Evolutionary conservation across 2,888 invertebrate species (phyloP).

Genomic region (Coelopa pilipes): DNA sequence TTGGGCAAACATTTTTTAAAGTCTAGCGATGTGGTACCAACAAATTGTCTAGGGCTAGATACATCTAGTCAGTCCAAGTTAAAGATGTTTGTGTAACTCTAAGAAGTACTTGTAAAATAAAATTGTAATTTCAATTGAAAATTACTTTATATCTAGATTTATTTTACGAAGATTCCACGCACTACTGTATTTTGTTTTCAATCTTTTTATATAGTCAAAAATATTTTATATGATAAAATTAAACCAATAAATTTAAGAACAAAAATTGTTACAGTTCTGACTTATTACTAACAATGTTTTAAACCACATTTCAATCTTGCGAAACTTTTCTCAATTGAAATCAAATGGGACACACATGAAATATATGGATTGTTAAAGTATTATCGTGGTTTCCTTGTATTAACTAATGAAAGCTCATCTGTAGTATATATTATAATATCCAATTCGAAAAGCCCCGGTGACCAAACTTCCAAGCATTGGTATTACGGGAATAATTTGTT

Average conservation of each 20-base stretch:
- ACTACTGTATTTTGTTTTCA: slow-evolving; percentile 40
- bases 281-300: slow-evolving; percentile 1
- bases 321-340: no score
- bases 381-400: no score
- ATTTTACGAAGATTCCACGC: slow-evolving; percentile 45
- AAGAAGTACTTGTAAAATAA: slow-evolving; percentile 28
- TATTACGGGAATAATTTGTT: no score
- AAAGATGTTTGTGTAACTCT: slow-evolving; percentile 38
- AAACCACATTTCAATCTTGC: slow-evolving; percentile 1
- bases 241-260: slow-evolving; percentile 55
- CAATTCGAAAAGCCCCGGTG: no score
- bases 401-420: no score
- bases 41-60: slow-evolving; percentile 65
- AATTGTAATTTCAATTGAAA: slow-evolving; percentile 49
- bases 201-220: slow-evolving; percentile 44
- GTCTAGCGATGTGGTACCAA: slow-evolving; percentile 61
- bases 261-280: slow-evolving; percentile 11
- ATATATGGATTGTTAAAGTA: no score
- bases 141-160: slow-evolving; percentile 53
- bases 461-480: no score
- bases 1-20: slow-evolving; percentile 34
- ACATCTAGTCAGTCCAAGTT: slow-evolving; percentile 65
- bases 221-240: slow-evolving; percentile 51
- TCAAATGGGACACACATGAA: no score
- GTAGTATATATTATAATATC: no score